Evolutionary conservation across 2,113 vertebrate genomes (phyloP), one percentile per base, ranked within the genome.

Genomic region (Chaenogobius annularis): DNA sequence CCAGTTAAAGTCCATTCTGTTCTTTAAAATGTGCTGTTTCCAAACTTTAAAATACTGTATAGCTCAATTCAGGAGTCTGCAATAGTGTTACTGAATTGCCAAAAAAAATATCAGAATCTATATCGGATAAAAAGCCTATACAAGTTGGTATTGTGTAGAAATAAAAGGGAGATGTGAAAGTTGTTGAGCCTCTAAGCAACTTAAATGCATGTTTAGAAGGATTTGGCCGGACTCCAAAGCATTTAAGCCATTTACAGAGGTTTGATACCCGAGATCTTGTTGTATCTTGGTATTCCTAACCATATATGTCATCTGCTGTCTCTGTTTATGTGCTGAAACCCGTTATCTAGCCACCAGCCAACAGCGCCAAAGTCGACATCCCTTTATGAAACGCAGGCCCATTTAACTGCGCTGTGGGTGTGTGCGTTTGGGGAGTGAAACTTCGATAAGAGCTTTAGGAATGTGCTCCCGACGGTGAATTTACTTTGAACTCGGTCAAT

Each of bases 371-470:
- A 37, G 26, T 31, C 26, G 26, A 31, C 23, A 62, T 17, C 59
- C 15, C 15, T 62, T 62, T 6, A 40, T 12, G 12, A 59, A 61
- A 61, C 35, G 11, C 17, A 4, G 35, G 61, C 17, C 61, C 0
- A 3, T 62, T 31, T 31, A 31, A 31, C 26, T 35, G 7, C 5
- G 15, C 17, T 9, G 23, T 61, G 5, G 9, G 1, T 26, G 58
- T 61, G 35, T n/a, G 35, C 35, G 11, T 37, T 63, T n/a, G 19
- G 35, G 61, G 61, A 40, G 35, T 10, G 61, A 63, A 40, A 20
- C 61, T 43, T 43, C 5, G 61, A 63, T 63, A 63, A 63, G 61
- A 63, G 61, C 61, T n/a, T 43, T 1, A 63, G 61, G 61, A 43
- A 63, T 40, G 61, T n/a, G 58, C 26, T 61, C 31, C 26, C 6